Evolutionary conservation across 2,888 invertebrate species (phyloP), one percentile per base, ranked within the genome.

Genomic region (Stenurella melanura): DNA sequence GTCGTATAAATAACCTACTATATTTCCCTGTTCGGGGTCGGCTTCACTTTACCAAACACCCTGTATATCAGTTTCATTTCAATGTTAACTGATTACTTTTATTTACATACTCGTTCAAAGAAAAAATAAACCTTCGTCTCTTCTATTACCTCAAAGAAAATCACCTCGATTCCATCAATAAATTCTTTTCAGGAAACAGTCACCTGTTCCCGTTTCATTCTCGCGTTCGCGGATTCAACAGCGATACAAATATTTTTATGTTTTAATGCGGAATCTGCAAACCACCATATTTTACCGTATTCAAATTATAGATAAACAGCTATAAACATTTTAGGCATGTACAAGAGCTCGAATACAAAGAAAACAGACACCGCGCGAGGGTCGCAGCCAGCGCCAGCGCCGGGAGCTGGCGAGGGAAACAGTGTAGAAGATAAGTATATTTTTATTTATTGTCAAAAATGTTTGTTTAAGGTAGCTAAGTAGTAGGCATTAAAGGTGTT

Each of bases 311-410:
- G 77, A 79, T 83, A 83, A 84, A 80, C 83, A 84, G 85, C 83
- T 77, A 84, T 86, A 86, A 85, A 86, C 82, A 86, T 86, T 85
- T 85, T 82, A 85, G 84, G 80, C 86, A 85, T 85, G 86, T 83
- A 84, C 82, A 70, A 82, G 78, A 77, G 80, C 75, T 78, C 75
- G 81, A 82, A 82, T 82, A 74, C 70, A 80, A 83, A 81, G 81
- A 82, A 83, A 82, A 83, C 82, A 81, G 80, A 84, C 81, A 81
- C 78, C 78, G 80, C 78, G 78, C 78, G 77, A 75, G 74, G 64
- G 75, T 19, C 77, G 73, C 74, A 78, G 73, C 56, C n/a, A n/a
- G n/a, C n/a, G n/a, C n/a, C n/a, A 34, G 58, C 30, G 57, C 50
- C 61, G 68, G 61, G 63, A 57, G 61, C 54, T 54, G 68, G 72